Evolutionary conservation across 2,888 invertebrate genomes (phyloP).

Genomic region (Drosophila cognata): DNA sequence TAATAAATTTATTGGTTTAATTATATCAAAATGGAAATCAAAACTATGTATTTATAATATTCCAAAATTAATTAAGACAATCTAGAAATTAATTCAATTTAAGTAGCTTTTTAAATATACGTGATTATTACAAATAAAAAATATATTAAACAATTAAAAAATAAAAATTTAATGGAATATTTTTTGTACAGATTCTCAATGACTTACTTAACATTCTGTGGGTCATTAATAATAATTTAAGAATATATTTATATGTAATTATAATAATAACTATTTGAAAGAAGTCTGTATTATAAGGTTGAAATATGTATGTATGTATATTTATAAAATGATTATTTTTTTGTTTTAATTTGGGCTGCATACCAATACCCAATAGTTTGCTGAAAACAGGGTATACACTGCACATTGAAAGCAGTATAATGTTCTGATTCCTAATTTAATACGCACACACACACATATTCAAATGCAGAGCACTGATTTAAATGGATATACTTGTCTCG

Average conservation of each 20-base stretch:
- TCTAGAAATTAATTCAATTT: too few species aligned
- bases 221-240: neutral
- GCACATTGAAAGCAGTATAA: neutral
- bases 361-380: neutral
- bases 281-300: neutral
- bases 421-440: neutral
- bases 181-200: neutral
- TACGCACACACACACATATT: neutral
- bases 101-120: neutral
- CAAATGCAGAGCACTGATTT: constrained; percentile 11
- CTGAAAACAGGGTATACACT: neutral
- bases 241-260: neutral
- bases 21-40: too few species aligned
- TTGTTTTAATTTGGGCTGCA: neutral
- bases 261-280: neutral
- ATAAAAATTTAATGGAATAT: neutral
- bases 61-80: too few species aligned
- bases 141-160: too few species aligned
- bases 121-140: neutral
- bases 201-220: neutral
- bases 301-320: neutral
- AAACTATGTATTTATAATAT: too few species aligned
- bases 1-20: too few species aligned
- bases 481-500: constrained; percentile 1
- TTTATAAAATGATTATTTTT: neutral